These are phyloP conservation scores for Gallinago jamesoni DNA, from an alignment of 2,113 vertebrate genomes.

Conservation along the genomic window DNA sequence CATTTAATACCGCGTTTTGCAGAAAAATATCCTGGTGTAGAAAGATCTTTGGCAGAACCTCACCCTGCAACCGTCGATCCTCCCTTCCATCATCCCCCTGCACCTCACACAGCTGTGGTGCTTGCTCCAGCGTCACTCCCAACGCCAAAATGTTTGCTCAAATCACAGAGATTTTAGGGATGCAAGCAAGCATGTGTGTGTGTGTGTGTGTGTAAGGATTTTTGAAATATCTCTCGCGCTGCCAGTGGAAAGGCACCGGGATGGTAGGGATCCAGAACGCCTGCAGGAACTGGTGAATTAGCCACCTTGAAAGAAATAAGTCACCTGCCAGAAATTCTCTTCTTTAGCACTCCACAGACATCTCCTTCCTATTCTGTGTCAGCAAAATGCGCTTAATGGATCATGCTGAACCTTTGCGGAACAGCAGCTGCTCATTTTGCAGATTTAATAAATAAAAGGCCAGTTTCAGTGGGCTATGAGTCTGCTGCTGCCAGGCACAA, in stretches of 20 bases:
- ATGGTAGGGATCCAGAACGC: background rate
- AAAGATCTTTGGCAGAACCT: constrained; percentile 9
- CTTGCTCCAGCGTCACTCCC: background rate
- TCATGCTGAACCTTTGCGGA: background rate
- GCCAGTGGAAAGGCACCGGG: background rate
- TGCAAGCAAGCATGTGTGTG: background rate
- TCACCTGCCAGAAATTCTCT: background rate
- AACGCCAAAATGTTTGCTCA: background rate
- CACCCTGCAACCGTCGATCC: background rate
- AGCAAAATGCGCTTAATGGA: background rate
- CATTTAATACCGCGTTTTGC: constrained; percentile 1
- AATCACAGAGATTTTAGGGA: background rate
- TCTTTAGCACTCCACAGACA: background rate
- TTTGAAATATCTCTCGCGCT: background rate
- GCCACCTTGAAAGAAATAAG: background rate
- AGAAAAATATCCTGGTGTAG: background rate
- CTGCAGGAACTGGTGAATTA: background rate
- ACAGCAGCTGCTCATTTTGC: background rate
- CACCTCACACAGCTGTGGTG: background rate
- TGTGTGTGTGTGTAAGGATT: background rate
- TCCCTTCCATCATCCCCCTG: background rate
- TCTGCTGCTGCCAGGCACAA: background rate
- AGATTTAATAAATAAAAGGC: background rate
- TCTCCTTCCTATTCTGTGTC: background rate
- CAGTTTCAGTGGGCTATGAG: background rate